A percentile compares a stretch with the other conserved stretches of the same genome.
phyloP scores from a whole-genome alignment of 2,888 invertebrate genomes.

The Meghimatium bilineatum region DNA sequence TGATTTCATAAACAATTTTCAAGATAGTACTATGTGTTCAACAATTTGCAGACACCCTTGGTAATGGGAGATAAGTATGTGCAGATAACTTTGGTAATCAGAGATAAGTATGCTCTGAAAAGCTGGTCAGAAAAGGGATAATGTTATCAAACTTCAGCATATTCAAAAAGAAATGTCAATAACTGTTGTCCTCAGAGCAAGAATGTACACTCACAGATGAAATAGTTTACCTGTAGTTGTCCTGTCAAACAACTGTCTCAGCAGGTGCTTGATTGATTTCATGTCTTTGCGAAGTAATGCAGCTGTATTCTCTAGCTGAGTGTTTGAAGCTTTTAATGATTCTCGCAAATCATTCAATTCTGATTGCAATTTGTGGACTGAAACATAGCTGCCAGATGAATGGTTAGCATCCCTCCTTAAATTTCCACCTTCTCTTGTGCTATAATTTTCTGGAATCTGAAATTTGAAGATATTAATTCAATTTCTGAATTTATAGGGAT shows the following conservation, averaged over 20 bases:
- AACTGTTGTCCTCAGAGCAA: not conserved
- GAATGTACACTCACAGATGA: not conserved
- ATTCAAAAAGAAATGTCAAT: not conserved
- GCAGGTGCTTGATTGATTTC: slow-evolving; percentile 54
- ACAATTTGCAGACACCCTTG: too few species aligned
- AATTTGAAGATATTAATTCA: not conserved
- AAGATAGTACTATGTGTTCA: too few species aligned
- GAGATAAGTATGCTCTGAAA: too few species aligned
- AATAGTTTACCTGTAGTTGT: not conserved
- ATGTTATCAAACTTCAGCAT: too few species aligned
- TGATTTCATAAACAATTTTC: too few species aligned
- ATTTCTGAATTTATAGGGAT: not conserved
- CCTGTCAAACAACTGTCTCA: slow-evolving; percentile 50
- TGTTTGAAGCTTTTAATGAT: slow-evolving; percentile 57
- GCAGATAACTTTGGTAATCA: too few species aligned
- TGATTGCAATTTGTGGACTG: slow-evolving; percentile 15
- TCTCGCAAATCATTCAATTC: slow-evolving; percentile 54
- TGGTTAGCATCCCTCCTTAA: not conserved
- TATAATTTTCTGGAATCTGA: not conserved
- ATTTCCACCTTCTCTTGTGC: not conserved
- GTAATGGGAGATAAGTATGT: too few species aligned
- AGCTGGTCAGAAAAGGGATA: too few species aligned
- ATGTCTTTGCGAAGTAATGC: slow-evolving; percentile 62
- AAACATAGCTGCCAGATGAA: not conserved
- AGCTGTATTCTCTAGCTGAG: slow-evolving; percentile 61